Evolutionary conservation across 2,888 invertebrate species (phyloP).

Genomic region (Ariolimax columbianus): DNA sequence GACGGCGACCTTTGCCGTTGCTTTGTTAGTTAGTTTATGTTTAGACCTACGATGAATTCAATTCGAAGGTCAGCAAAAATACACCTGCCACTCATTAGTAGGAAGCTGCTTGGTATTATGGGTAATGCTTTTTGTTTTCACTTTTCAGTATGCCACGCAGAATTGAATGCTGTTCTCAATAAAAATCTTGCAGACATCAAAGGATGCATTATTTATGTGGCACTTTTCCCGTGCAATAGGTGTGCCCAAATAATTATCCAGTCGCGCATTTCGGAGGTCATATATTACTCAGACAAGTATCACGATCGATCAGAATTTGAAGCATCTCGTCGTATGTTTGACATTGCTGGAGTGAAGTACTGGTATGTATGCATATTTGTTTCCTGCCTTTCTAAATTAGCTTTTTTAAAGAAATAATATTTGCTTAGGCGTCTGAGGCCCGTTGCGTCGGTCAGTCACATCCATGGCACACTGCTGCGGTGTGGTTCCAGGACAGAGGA

Average conservation of each 20-base stretch:
- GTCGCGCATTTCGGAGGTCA: conserved; percentile 86
- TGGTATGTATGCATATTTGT: conserved; percentile 56
- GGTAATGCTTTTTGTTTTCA: background rate
- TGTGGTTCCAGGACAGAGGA: too few relatives aligned
- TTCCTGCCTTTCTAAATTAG: too few relatives aligned
- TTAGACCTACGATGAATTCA: too few relatives aligned
- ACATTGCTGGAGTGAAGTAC: conserved; percentile 86
- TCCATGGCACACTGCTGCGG: too few relatives aligned
- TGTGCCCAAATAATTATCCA: conserved; percentile 98
- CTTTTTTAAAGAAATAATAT: too few relatives aligned
- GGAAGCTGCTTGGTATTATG: too few relatives aligned
- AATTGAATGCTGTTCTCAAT: conserved; percentile 97
- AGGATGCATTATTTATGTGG: conserved; percentile 91
- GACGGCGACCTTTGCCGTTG: too few relatives aligned
- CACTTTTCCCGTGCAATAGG: conserved; percentile 96
- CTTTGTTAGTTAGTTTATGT: too few relatives aligned
- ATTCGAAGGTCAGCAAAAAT: too few relatives aligned
- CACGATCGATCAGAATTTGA: conserved; percentile 83
- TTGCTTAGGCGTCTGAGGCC: too few relatives aligned
- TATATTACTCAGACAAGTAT: conserved; percentile 90
- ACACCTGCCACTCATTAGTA: too few relatives aligned
- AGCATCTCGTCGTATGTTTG: conserved; percentile 90
- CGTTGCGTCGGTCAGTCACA: too few relatives aligned
- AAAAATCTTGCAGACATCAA: conserved; percentile 88
- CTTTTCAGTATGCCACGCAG: conserved; percentile 93